These are phyloP conservation scores for Echinarachnius parma DNA, from an alignment of 53 echinoderm and acorn worm species.

Conservation along the genomic window DNA sequence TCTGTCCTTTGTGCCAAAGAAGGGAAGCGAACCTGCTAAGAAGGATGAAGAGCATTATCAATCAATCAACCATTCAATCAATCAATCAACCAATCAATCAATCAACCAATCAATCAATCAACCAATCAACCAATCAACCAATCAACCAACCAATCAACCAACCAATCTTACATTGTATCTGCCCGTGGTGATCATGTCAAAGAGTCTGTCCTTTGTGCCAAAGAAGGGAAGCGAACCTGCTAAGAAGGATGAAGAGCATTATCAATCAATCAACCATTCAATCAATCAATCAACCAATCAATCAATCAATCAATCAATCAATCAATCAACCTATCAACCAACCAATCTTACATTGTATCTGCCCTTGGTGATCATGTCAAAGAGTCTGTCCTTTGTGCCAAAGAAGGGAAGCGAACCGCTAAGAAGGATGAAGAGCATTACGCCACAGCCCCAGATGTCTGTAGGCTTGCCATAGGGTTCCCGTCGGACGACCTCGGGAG, in stretches of 20 bases:
- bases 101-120: no score
- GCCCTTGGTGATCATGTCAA: constrained; percentile 98
- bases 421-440: constrained; percentile 95
- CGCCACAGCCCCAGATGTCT: constrained; percentile 99
- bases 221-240: constrained; percentile 97
- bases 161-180: constrained; percentile 91
- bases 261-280: no score
- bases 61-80: no score
- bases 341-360: constrained; percentile 91
- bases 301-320: no score
- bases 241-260: constrained; percentile 96
- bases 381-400: constrained; percentile 95
- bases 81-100: no score
- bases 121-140: no score
- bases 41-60: no score
- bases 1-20: no score
- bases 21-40: no score
- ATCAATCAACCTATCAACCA: no score
- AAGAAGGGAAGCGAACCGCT: constrained; percentile 98
- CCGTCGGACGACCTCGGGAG: constrained; percentile 93
- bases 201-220: constrained; percentile 95
- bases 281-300: no score
- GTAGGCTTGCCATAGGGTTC: constrained; percentile 97
- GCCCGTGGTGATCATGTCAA: constrained; percentile 97
- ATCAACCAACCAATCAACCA: no score